Base-by-base conservation (phyloP, 1,140 invertebrate species). In the Caerostris darwini region DNA sequence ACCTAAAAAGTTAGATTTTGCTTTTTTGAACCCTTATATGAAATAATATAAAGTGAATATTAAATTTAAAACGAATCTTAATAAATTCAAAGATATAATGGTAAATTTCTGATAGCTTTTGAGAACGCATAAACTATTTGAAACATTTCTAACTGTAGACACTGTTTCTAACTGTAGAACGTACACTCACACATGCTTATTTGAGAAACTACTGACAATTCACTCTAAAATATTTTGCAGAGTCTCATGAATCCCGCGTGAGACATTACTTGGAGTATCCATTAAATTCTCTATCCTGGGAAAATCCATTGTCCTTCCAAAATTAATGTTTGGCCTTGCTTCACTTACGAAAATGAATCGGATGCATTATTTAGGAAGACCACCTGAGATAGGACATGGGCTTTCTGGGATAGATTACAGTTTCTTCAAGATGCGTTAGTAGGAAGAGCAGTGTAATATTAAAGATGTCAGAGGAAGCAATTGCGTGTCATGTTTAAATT, bases 281-380 rank as follows among this genome's bases (percentile, higher is more conserved):
- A 85, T 85, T 85, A 85, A 85, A n/a, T 58, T 19, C 53, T 57
- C 54, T 85, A 17, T 7, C 82, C 54, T n/a, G 54, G 82, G 54
- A 58, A 85, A 85, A 85, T 85, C 82, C 82, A 56, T 85, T 85
- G 82, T 85, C 56, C 82, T 17, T 85, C 82, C n/a, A 57, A 85
- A 85, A 85, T 85, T 85, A 85, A 85, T 85, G 82, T 54, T 85
- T 85, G 56, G 54, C 7, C 82, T 19, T 57, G 82, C 56, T 85
- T 85, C 82, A 85, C 82, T 85, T 58, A 85, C 53, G 53, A 19
- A 85, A 85, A 85, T 85, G 82, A 85, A 85, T 57, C 56, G 82
- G 17, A 57, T 85, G 82, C 82, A 58, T 58, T 85, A 58, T 85
- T 56, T 85, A 85, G 19, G 56, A 57, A 54, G 82, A 85, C 53